phyloP scores from a whole-genome alignment of 2,113 vertebrate genomes.

The Oenanthe melanoleuca region DNA sequence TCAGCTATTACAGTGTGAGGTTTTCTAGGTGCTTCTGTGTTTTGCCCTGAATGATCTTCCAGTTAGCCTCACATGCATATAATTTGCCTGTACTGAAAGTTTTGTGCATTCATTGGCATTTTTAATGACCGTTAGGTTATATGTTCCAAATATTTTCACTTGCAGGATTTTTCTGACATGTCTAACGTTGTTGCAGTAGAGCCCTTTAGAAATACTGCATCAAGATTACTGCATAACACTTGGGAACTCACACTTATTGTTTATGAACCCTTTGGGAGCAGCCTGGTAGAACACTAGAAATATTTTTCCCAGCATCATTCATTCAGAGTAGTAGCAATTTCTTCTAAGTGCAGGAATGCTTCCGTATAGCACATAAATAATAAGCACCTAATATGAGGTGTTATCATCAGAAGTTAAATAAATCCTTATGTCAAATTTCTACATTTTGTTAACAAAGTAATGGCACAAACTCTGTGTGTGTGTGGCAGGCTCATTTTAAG shows the following conservation, averaged over 20 bases:
- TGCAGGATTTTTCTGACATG: background rate
- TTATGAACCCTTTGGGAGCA: background rate
- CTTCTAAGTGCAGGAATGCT: background rate
- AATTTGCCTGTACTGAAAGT: background rate
- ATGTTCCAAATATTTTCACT: background rate
- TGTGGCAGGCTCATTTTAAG: background rate
- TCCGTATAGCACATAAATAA: background rate
- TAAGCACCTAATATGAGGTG: background rate
- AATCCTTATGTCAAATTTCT: background rate
- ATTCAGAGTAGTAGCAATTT: background rate
- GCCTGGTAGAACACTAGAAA: background rate
- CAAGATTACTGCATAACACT: background rate
- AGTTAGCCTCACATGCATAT: background rate
- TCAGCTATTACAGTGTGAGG: background rate
- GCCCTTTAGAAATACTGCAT: background rate
- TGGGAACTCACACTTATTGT: accelerated
- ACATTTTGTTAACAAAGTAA: background rate
- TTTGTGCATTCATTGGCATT: background rate
- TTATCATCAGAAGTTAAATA: background rate
- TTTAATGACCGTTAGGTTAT: background rate
- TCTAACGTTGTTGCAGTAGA: background rate
- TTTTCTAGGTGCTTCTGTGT: background rate
- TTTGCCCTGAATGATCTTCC: background rate
- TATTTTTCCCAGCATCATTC: background rate
- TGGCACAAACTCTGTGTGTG: background rate